Evolutionary conservation across 2,113 vertebrate species (phyloP).

Genomic region (Pluvianellus socialis): DNA sequence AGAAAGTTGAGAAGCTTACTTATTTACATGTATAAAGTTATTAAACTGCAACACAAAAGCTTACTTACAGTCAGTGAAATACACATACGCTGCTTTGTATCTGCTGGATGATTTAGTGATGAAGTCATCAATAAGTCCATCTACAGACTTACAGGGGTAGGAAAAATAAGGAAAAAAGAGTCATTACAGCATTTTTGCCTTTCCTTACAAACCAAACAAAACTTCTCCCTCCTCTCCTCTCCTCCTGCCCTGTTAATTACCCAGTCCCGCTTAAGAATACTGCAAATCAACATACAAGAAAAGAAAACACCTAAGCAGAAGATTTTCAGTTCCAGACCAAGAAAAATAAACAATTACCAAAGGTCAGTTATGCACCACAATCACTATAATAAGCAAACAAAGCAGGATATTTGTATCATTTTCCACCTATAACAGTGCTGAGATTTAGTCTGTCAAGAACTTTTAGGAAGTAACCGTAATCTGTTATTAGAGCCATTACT

Average conservation of each 20-base stretch:
- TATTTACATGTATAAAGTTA: not conserved
- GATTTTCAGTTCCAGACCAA: not conserved
- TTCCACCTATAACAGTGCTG: not conserved
- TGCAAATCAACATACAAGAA: not conserved
- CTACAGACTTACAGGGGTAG: constrained; percentile 80
- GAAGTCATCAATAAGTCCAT: constrained; percentile 91
- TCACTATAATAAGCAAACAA: not conserved
- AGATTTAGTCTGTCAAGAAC: not conserved
- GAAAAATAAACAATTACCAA: not conserved
- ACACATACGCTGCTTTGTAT: constrained; percentile 93
- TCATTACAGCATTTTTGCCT: not conserved
- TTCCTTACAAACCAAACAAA: not conserved
- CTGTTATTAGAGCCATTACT: not conserved
- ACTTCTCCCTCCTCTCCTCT: not conserved
- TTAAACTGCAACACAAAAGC: not conserved
- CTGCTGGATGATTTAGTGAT: constrained; percentile 82
- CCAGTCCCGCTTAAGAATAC: not conserved
- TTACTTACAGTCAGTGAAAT: constrained; percentile 97
- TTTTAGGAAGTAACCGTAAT: not conserved
- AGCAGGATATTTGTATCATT: not conserved
- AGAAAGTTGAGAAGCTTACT: not conserved
- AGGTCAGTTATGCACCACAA: not conserved
- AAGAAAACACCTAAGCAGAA: not conserved
- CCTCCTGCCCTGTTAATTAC: not conserved
- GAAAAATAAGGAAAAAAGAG: not conserved